These are phyloP conservation scores for Trichopria drosophilae DNA, from an alignment of 2,888 invertebrate genomes.

Conservation along the genomic window DNA sequence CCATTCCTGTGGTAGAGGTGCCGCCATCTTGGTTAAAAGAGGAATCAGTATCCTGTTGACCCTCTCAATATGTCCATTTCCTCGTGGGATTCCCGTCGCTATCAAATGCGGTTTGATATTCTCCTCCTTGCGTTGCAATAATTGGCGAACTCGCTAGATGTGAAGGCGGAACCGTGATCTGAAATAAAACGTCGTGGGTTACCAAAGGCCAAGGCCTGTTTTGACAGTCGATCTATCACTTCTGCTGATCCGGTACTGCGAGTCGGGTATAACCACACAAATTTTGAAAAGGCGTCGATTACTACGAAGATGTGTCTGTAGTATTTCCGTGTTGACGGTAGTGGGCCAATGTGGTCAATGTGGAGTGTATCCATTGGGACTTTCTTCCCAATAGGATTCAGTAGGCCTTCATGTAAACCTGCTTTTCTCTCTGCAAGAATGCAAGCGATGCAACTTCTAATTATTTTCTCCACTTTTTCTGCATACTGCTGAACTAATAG, in stretches of 20 bases:
- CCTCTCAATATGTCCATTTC: conserved; percentile 40
- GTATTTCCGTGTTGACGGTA: conserved; percentile 39
- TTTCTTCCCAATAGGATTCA: conserved; percentile 47
- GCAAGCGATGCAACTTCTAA: no score
- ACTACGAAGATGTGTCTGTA: conserved; percentile 27
- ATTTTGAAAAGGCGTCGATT: no score
- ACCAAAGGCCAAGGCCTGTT: no score
- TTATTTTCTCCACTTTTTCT: no score
- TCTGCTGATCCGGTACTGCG: no score
- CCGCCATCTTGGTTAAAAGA: conserved; percentile 47
- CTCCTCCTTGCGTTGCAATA: conserved; percentile 49
- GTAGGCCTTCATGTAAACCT: conserved; percentile 41
- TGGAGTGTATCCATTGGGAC: conserved; percentile 45
- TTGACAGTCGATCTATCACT: conserved; percentile 44
- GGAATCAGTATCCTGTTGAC: conserved; percentile 38
- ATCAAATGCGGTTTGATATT: conserved; percentile 43
- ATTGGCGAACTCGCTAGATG: conserved; percentile 44
- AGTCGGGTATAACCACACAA: no score
- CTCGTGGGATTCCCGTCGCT: conserved; percentile 45
- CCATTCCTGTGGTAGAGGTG: conserved; percentile 42
- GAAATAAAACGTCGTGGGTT: conserved; percentile 50
- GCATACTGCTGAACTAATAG: no score
- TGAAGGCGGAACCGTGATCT: conserved; percentile 43
- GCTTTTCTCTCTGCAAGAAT: no score
- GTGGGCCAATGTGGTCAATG: conserved; percentile 50